Evolutionary conservation across 2,888 invertebrate genomes (phyloP), one percentile per base, ranked within the genome.

Genomic region (Antheraea yamamai): DNA sequence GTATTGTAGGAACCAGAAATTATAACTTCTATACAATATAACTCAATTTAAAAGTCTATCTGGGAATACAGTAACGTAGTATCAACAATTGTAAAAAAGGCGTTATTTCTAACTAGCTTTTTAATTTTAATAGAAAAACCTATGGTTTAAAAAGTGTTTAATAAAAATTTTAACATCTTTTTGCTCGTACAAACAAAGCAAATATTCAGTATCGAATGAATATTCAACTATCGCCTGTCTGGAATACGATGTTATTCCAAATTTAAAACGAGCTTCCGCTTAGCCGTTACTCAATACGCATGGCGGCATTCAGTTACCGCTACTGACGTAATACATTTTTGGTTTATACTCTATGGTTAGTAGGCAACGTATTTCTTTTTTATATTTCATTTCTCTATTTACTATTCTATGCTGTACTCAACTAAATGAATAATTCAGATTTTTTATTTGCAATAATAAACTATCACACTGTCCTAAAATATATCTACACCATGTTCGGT

Each of bases 221-320:
- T 88, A 90, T 89, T 89, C 89, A 80, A 80, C 79, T 77, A 83
- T 84, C 85, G 87, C 85, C 81, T 83, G 82, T 81, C 77, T 83
- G 82, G 84, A 74, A 83, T 83, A 81, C 83, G 83, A 86, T 85
- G 87, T 83, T 87, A 86, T 87, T 88, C 89, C 89, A 88, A 89
- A 91, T 87, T 89, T 88, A 88, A 84, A 88, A 83, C 79, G 74
- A 78, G 84, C 89, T 88, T 90, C 91, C 90, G 89, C 75, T 77
- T 58, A 70, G 78, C 47, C 79, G 82, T 85, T 87, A 81, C 84
- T 81, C 82, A 85, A 85, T 83, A 86, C 84, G 85, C 71, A 61
- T 47, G 72, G 39, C 58, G 61, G 58, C 70, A 47, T 26, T 70
- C 55, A 26, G 47, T 72, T 70, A 71, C 74, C 72, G 58, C 47